Percentiles rank a stretch among this genome's conserved stretches.
Evolutionary conservation across 2,888 invertebrate species (phyloP).

Genomic region (Tortrix viridana): DNA sequence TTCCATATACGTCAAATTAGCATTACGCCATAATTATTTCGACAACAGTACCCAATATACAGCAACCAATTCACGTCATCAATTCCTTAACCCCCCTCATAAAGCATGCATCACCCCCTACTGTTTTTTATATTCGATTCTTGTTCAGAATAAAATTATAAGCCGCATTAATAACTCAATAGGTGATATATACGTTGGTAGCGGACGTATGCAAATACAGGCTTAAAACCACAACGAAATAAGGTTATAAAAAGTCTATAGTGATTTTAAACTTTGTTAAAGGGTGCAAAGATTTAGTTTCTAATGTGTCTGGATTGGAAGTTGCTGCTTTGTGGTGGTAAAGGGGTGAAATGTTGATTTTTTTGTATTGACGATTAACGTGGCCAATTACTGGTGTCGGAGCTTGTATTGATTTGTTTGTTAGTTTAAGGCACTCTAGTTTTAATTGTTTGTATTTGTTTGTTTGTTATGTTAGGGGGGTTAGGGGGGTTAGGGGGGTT

Average conservation of each 20-base stretch:
- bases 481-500: too few species aligned
- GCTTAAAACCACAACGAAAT: too few species aligned
- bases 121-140: conserved; percentile 78
- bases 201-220: conserved; percentile 57
- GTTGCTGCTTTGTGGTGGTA: too few species aligned
- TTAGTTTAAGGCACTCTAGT: conserved; percentile 16
- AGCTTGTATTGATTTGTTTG: conserved; percentile 32
- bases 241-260: too few species aligned
- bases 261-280: too few species aligned
- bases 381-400: conserved; percentile 54
- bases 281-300: too few species aligned
- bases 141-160: conserved; percentile 78
- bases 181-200: conserved; percentile 67
- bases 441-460: not conserved
- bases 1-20: conserved; percentile 34
- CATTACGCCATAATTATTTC: conserved; percentile 16
- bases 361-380: conserved; percentile 56
- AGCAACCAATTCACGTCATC: conserved; percentile 57
- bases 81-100: conserved; percentile 59
- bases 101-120: conserved; percentile 73
- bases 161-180: conserved; percentile 72
- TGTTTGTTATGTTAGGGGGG: too few species aligned
- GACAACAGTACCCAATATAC: conserved; percentile 40
- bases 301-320: too few species aligned
- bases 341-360: conserved; percentile 39